A percentile compares a stretch with the other conserved stretches of the same genome.
Evolutionary conservation across 1,140 invertebrate genomes (phyloP).

Genomic region (Asbolus verrucosus): DNA sequence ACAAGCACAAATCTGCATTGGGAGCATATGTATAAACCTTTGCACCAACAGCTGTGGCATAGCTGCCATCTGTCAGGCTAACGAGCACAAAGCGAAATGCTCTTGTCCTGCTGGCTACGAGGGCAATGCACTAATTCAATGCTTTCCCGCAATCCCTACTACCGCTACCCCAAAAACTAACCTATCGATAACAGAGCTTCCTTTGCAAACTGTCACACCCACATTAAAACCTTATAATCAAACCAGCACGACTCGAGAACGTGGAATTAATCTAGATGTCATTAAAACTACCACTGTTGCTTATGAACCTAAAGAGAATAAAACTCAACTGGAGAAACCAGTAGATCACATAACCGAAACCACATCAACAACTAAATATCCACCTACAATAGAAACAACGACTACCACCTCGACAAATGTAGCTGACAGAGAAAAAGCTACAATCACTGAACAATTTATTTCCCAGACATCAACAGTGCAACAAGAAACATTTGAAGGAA

Average conservation of each 20-base stretch:
- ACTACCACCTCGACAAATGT: slow-evolving; percentile 1
- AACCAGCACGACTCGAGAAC: slow-evolving; percentile 31
- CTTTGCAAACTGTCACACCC: not conserved
- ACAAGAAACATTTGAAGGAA: no score
- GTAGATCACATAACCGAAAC: not conserved
- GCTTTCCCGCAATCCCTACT: slow-evolving; percentile 53
- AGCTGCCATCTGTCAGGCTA: slow-evolving; percentile 70
- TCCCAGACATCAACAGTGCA: no score
- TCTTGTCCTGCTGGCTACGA: slow-evolving; percentile 63
- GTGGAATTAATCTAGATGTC: not conserved
- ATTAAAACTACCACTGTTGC: slow-evolving; percentile 12
- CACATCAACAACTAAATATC: not conserved
- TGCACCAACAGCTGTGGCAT: slow-evolving; percentile 72
- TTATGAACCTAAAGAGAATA: slow-evolving; percentile 6
- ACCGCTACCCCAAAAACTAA: slow-evolving; percentile 45
- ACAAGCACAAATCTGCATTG: slow-evolving; percentile 73
- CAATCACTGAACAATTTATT: no score
- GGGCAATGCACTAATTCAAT: slow-evolving; percentile 63
- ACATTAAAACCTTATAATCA: slow-evolving; percentile 13
- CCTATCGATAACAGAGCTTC: slow-evolving; percentile 3
- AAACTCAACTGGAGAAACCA: slow-evolving; percentile 24
- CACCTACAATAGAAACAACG: not conserved
- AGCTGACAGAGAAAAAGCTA: no score
- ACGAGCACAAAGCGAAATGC: slow-evolving; percentile 70
- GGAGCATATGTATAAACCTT: slow-evolving; percentile 74